Evolutionary conservation across 1,140 invertebrate species (phyloP), one percentile per base, ranked within the genome.

Genomic region (Magallana angulata): DNA sequence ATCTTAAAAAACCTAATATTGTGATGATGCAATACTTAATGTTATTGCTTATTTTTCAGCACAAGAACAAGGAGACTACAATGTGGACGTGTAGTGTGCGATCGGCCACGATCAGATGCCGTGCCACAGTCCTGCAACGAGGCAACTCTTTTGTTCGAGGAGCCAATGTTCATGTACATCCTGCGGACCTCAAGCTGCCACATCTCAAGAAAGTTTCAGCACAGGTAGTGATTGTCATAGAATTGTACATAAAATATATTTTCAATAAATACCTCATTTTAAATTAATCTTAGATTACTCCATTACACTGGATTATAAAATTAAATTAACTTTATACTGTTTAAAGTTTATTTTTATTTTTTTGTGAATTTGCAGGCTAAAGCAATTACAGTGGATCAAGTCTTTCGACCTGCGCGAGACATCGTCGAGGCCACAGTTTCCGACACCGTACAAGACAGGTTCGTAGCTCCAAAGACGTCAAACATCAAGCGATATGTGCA

Each of bases 401-500:
- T 56, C 7, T 87, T 87, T 80, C 76, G 57, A 30, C 68, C 76
- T n/a, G 87, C 87, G 2, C 85, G 85, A 76, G 83, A 85, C 7
- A 56, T 85, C 11, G 84, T 88, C 6, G 76, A 80, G n/a, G n/a
- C n/a, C n/a, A n/a, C n/a, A n/a, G n/a, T n/a, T n/a, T n/a, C n/a
- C n/a, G n/a, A n/a, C n/a, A n/a, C n/a, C n/a, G n/a, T n/a, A n/a
- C n/a, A n/a, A n/a, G n/a, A n/a, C n/a, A n/a, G n/a, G n/a, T n/a
- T n/a, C n/a, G n/a, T n/a, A n/a, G n/a, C n/a, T n/a, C n/a, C n/a
- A n/a, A n/a, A n/a, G n/a, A n/a, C n/a, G n/a, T n/a, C n/a, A n/a
- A n/a, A n/a, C n/a, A n/a, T n/a, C n/a, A n/a, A n/a, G n/a, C n/a
- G n/a, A n/a, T n/a, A n/a, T n/a, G n/a, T n/a, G n/a, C n/a, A n/a